Evolutionary conservation across 2,797 vertebrate species (phyloP).

Genomic region (Myoxocephalus aenaeus): DNA sequence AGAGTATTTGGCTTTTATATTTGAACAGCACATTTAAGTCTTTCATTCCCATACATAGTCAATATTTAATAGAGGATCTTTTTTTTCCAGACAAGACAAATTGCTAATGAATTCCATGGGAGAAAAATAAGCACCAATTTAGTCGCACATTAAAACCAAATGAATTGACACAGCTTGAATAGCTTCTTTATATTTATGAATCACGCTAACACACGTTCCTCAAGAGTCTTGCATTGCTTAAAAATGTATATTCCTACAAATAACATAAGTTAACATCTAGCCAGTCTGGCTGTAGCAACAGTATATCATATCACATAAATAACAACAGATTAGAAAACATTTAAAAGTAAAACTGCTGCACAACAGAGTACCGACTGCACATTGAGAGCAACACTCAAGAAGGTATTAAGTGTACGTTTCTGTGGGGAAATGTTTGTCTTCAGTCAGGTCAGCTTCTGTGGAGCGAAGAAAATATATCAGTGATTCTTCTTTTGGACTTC

Average conservation of each 20-base stretch:
- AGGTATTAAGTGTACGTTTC: neutral
- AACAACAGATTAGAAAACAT: slow-evolving; percentile 37
- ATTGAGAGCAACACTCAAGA: slow-evolving; percentile 21
- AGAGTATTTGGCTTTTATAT: neutral
- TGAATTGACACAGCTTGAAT: neutral
- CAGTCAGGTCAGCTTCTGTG: slow-evolving; percentile 70
- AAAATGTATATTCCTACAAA: slow-evolving; percentile 28
- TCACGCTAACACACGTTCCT: neutral
- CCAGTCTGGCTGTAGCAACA: slow-evolving; percentile 2
- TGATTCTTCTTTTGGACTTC: neutral
- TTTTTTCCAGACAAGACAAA: neutral
- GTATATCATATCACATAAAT: slow-evolving; percentile 48
- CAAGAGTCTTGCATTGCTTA: slow-evolving; percentile 6
- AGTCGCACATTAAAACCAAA: neutral
- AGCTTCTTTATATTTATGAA: slow-evolving; percentile 2
- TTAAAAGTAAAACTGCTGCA: slow-evolving; percentile 21
- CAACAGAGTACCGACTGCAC: neutral
- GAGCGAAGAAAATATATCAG: slow-evolving; percentile 36
- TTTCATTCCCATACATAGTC: neutral
- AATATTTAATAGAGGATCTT: neutral
- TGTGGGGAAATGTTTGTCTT: slow-evolving; percentile 10
- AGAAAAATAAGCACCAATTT: slow-evolving; percentile 22
- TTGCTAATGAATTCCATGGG: neutral
- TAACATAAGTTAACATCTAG: slow-evolving; percentile 21
- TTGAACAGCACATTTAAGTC: neutral